phyloP scores from a whole-genome alignment of 2,113 vertebrate genomes.

The Stigmatopora argus region DNA sequence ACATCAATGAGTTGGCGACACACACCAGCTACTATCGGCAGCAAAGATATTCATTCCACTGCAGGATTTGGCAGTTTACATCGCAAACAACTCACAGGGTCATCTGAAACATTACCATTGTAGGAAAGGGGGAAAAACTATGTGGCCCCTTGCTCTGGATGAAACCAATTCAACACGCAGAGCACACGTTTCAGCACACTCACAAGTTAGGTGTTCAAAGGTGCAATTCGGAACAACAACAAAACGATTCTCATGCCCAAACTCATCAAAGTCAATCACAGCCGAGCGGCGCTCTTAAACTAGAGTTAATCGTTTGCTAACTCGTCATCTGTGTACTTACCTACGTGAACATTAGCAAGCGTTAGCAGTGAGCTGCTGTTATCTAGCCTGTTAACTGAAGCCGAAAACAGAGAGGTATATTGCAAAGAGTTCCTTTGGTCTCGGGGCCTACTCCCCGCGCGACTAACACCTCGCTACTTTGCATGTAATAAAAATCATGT shows the following conservation, averaged over 20 bases:
- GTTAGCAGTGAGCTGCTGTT: conserved; percentile 51
- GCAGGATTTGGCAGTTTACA: not conserved
- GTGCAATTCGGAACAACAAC: not conserved
- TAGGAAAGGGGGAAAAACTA: not conserved
- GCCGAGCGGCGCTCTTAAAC: not conserved
- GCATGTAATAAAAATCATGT: not conserved
- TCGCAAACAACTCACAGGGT: not conserved
- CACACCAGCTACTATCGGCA: conserved; percentile 13
- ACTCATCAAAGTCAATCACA: not conserved
- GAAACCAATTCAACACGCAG: conserved; percentile 11
- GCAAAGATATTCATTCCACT: not conserved
- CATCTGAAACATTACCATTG: not conserved
- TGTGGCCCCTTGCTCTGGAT: conserved; percentile 16
- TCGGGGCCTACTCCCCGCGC: not conserved
- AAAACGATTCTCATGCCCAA: not conserved
- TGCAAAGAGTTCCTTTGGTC: not conserved
- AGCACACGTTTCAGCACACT: conserved; percentile 35
- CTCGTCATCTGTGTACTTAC: conserved; percentile 10
- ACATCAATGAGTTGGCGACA: conserved; percentile 45
- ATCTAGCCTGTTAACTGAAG: conserved; percentile 27
- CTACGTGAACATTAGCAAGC: conserved; percentile 40
- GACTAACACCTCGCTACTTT: not conserved
- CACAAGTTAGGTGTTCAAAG: conserved; percentile 15
- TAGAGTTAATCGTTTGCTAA: conserved; percentile 8
- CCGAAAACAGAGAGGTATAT: conserved; percentile 4